Evolutionary conservation across 2,113 vertebrate genomes (phyloP).

Genomic region (Leucoraja erinaceus): DNA sequence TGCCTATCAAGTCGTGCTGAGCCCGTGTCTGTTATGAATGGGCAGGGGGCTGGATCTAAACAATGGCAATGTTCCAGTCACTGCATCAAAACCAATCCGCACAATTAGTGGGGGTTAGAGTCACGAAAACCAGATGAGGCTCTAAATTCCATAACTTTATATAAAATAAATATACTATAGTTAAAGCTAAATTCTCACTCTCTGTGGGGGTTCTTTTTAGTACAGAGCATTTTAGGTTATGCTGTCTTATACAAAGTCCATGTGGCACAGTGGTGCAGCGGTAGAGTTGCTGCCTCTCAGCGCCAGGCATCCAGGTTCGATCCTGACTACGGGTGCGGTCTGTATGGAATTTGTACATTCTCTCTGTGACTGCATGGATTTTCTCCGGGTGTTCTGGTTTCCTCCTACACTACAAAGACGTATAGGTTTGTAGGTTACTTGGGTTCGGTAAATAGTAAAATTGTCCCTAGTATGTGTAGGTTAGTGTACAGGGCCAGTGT

Average conservation of each 20-base stretch:
- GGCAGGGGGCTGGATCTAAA: background rate
- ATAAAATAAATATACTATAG: background rate
- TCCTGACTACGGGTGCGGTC: no score
- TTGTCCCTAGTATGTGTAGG: no score
- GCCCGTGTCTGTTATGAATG: background rate
- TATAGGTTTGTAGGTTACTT: no score
- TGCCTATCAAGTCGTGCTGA: background rate
- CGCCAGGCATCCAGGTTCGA: no score
- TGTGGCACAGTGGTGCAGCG: no score
- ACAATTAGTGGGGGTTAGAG: background rate
- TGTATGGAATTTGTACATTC: no score
- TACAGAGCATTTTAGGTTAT: background rate
- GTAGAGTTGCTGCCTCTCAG: no score
- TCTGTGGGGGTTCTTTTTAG: background rate
- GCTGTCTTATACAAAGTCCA: background rate
- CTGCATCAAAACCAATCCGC: background rate
- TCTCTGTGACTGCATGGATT: no score
- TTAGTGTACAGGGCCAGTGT: no score
- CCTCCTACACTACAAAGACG: no score
- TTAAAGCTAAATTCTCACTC: background rate
- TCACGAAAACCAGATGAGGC: background rate
- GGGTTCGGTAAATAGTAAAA: no score
- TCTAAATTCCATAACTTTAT: background rate
- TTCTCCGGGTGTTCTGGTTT: no score
- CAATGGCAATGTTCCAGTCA: background rate